Evolutionary conservation across 2,888 invertebrate genomes (phyloP), one percentile per base, ranked within the genome.

Genomic region (Drosophila atroscutellata): DNA sequence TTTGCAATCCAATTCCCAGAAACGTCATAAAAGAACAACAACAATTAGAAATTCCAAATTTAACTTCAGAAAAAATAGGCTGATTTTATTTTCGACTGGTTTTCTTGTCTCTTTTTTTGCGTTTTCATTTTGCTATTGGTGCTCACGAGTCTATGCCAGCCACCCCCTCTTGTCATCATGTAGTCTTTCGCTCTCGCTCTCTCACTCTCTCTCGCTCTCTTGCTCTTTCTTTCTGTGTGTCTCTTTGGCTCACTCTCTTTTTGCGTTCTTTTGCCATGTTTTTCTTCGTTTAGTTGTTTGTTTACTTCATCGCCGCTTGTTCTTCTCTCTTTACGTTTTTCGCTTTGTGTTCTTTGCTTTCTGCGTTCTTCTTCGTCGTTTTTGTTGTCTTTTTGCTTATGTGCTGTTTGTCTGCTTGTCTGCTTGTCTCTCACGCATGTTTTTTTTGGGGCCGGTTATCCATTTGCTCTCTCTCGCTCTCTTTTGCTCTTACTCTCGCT

Each of bases 401-500:
- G 26, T 26, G 26, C 20, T 56, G 42, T 30, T 39, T 32, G 30
- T 5, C 28, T 55, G 37, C 28, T 3, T 28, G 39, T 56, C 56
- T 67, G 37, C 28, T 3, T 28, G 42, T 56, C 56, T 68, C 83
- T 84, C 70, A 84, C 83, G 83, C 83, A 89, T 84, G 73, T 79
- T 86, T 81, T 81, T 80, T 76, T 11, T 9, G 62, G 70, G 84
- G 83, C 84, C 88, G 88, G 89, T 86, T 89, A 78, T 60, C 64
- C 32, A 37, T 54, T 42, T 45, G 20, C 61, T 57, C 60, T 56
- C 55, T 69, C 11, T 30, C 47, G 58, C 55, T 54, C 49, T 50
- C 57, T 64, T 20, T 54, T 37, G 28, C 62, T 56, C 54, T 57
- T 36, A 68, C 30, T 37, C 45, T 52, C 30, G 39, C 54, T 77